A percentile compares a stretch with the other conserved stretches of the same genome.
Evolutionary conservation across 2,888 invertebrate genomes (phyloP).

Genomic region (Pseudolycoriella hygida): DNA sequence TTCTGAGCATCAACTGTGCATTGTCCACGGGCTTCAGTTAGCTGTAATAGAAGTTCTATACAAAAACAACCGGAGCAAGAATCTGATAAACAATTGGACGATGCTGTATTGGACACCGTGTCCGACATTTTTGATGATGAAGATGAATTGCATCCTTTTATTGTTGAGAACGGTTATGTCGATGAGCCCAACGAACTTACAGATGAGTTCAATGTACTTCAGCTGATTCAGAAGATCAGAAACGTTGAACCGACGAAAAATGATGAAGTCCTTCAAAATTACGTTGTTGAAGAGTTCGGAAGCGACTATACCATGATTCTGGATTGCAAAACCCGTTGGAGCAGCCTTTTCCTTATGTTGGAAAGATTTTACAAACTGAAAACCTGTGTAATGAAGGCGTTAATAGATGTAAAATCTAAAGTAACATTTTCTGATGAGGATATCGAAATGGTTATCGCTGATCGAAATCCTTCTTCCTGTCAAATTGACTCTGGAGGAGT

Average conservation of each 20-base stretch:
- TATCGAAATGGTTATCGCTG: neutral
- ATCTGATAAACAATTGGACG: neutral
- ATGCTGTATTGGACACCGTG: neutral
- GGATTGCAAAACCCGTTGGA: neutral
- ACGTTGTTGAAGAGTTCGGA: neutral
- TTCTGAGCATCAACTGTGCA: neutral
- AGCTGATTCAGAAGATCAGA: neutral
- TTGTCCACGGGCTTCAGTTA: neutral
- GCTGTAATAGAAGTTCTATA: neutral
- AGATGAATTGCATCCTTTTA: neutral
- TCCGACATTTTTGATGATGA: neutral
- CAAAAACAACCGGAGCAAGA: neutral
- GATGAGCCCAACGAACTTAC: neutral
- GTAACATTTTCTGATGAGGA: neutral
- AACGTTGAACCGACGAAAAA: neutral
- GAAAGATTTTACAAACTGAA: neutral
- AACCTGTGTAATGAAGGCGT: neutral
- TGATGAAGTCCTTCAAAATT: slow-evolving; percentile 2
- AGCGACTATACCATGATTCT: neutral
- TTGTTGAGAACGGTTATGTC: neutral
- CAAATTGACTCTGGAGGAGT: no score
- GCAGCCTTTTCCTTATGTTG: neutral
- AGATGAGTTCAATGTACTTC: neutral
- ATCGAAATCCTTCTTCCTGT: no score
- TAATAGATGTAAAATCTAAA: neutral